Evolutionary conservation across 2,113 vertebrate genomes (phyloP).

Genomic region (Centropus unirufus): DNA sequence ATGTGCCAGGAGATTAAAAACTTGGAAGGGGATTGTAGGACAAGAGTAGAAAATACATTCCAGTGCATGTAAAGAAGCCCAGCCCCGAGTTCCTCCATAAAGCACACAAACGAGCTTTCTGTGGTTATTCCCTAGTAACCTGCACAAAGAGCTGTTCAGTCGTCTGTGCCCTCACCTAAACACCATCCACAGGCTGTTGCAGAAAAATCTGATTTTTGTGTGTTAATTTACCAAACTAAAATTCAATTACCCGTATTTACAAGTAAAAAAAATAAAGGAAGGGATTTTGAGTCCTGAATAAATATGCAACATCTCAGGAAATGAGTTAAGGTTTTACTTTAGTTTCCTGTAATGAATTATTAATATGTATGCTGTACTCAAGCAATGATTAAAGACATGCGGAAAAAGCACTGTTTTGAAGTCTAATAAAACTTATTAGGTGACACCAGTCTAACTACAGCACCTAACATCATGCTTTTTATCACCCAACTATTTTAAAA

Average conservation of each 20-base stretch:
- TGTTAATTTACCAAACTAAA: neutral
- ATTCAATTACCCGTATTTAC: neutral
- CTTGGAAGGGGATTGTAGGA: conserved; percentile 32
- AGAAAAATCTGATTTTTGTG: neutral
- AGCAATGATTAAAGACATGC: neutral
- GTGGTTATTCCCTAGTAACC: conserved; percentile 55
- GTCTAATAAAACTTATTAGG: neutral
- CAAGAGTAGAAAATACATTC: conserved; percentile 44
- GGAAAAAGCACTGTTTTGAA: neutral
- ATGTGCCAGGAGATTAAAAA: conserved; percentile 42
- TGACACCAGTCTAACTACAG: neutral
- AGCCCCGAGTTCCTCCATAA: neutral
- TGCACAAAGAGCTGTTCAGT: conserved; percentile 44
- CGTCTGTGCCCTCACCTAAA: conserved; percentile 50
- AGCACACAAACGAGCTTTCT: conserved; percentile 41
- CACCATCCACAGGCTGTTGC: neutral
- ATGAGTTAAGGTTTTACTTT: neutral
- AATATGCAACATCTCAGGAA: neutral
- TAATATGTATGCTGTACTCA: neutral
- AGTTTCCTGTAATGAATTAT: neutral
- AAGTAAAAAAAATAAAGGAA: neutral
- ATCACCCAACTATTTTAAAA: neutral
- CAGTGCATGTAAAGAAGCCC: neutral
- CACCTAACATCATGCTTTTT: neutral
- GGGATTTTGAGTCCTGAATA: neutral